Evolutionary conservation across 2,888 invertebrate genomes (phyloP), one percentile per base, ranked within the genome.

Genomic region (Tillus elongatus): DNA sequence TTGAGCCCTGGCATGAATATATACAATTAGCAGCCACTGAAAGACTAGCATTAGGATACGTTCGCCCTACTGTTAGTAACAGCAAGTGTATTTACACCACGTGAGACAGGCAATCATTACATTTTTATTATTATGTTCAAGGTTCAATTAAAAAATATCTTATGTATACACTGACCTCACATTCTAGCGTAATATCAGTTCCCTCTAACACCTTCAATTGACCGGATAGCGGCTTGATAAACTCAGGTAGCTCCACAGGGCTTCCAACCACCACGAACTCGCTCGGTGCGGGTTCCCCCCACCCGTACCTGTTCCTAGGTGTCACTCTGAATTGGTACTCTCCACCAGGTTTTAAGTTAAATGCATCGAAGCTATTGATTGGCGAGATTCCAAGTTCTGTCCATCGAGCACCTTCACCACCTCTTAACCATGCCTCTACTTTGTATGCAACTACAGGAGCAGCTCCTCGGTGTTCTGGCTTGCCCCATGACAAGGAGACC

Each of bases 271-370:
- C 70, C 13, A 83, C 62, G 0, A 84, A 72, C 2, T 66, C 66
- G 2, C 75, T 72, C 54, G 79, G 79, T 0, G 79, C 75, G 0
- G 86, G 71, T 50, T 86, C 83, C 8, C 92, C 90, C 82, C 87
- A 88, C 16, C 92, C 93, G 57, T 87, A 88, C 50, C 89, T 77
- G 68, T 92, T 92, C 39, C 86, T 73, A 1, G 92, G 88, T 0
- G 88, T 87, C 6, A 92, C 77, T 38, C 90, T 75, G 66, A 92
- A 91, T 60, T 86, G 82, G 60, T 92, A 92, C 55, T 85, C 82
- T 27, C 76, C 73, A 29, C 82, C 83, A 24, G 82, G 74, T 54
- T 81, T 81, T 38, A 90, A 67, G 60, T 88, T 87, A 64, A 88
- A 89, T 0, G 80, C 83, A 59, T 90, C 90, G 59, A 80, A 87